Evolutionary conservation across 2,888 invertebrate genomes (phyloP).

Genomic region (Apamea epomidion): DNA sequence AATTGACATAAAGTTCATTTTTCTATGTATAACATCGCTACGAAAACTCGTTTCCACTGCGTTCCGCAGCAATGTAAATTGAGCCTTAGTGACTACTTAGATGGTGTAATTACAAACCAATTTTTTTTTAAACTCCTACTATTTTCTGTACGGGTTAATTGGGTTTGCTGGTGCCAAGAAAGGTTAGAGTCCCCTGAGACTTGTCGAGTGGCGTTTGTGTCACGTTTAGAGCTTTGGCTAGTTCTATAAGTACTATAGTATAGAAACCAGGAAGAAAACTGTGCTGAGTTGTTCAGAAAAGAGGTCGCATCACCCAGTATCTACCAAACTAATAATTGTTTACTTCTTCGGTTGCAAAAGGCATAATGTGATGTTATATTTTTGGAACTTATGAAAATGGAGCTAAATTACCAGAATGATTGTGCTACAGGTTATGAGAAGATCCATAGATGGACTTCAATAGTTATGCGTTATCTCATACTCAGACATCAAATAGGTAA

Average conservation of each 20-base stretch:
- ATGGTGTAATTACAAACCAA: slow-evolving; percentile 14
- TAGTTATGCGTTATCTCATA: background rate
- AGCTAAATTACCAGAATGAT: background rate
- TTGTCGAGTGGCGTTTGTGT: slow-evolving; percentile 33
- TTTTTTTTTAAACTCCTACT: slow-evolving; percentile 29
- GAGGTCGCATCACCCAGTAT: too few relatives aligned
- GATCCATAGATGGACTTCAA: background rate
- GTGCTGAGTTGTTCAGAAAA: background rate
- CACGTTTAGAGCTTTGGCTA: slow-evolving; percentile 27
- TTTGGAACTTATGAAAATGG: background rate
- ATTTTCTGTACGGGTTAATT: slow-evolving; percentile 47
- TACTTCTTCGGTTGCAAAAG: background rate
- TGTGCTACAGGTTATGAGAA: background rate
- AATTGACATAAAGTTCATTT: too few relatives aligned
- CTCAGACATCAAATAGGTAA: background rate
- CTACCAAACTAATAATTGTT: background rate
- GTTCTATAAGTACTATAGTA: background rate
- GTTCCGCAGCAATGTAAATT: too few relatives aligned
- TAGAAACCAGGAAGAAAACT: background rate
- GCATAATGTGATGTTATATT: background rate
- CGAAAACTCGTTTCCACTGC: too few relatives aligned
- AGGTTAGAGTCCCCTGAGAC: slow-evolving; percentile 32
- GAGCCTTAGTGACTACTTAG: background rate
- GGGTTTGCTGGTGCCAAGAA: slow-evolving; percentile 38
- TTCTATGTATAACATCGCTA: too few relatives aligned